Percentiles rank a stretch among this genome's conserved stretches.
Evolutionary conservation across 2,113 vertebrate genomes (phyloP).

Genomic region (Sminthopsis crassicaudata): DNA sequence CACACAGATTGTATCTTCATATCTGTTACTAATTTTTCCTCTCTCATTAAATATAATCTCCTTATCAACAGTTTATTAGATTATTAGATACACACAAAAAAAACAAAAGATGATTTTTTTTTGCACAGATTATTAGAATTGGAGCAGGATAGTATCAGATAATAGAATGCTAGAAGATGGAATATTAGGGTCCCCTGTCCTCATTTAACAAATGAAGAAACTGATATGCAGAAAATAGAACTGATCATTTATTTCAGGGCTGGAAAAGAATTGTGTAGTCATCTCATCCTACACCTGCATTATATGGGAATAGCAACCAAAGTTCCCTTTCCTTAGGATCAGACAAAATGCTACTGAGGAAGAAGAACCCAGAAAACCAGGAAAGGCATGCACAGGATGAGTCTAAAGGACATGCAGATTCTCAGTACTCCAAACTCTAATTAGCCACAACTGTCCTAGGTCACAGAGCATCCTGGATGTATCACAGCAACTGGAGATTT

Average conservation of each 20-base stretch:
- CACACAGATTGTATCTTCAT: background rate
- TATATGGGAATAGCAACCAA: background rate
- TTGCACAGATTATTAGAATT: background rate
- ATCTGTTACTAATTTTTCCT: too few species aligned
- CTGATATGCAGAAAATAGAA: background rate
- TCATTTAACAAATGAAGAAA: background rate
- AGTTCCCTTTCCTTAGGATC: conserved; percentile 57
- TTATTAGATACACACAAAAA: too few species aligned
- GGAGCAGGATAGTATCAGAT: background rate
- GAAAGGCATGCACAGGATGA: conserved; percentile 1
- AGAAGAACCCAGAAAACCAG: conserved; percentile 34
- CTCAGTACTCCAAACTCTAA: conserved; percentile 54
- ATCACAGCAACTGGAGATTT: conserved; percentile 64
- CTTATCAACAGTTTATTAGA: too few species aligned
- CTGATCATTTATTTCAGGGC: background rate
- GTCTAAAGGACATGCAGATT: conserved; percentile 41
- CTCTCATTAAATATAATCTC: too few species aligned
- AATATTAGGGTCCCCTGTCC: background rate
- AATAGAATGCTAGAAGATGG: background rate
- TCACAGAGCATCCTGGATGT: conserved; percentile 59
- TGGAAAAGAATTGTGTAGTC: background rate
- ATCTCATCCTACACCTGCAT: background rate
- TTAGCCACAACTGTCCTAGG: conserved; percentile 56
- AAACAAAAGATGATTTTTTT: too few species aligned
- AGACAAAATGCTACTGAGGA: conserved; percentile 51